Percentiles rank a stretch among this genome's conserved stretches.
These are phyloP conservation scores for Cyanoderma ruficeps DNA, from an alignment of 2,113 vertebrate species.

Conservation along the genomic window DNA sequence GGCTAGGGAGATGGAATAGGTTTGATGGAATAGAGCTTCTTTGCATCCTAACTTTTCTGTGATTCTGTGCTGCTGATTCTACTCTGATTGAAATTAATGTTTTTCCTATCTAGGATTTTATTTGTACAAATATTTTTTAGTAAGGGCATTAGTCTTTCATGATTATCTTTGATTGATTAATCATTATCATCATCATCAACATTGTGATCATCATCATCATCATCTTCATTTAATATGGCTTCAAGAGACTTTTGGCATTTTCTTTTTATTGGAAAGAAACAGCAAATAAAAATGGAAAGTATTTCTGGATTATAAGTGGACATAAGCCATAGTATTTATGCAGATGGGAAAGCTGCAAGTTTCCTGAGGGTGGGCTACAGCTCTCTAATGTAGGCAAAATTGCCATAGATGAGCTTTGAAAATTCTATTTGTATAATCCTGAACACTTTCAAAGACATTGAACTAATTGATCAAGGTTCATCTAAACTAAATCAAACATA, in stretches of 20 bases:
- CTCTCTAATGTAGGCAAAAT: background rate
- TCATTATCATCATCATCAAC: no score
- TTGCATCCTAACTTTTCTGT: background rate
- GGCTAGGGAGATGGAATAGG: background rate
- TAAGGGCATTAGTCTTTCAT: background rate
- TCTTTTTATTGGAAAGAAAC: background rate
- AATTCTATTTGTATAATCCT: background rate
- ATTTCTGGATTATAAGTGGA: background rate
- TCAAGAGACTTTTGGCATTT: background rate
- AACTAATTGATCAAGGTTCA: background rate
- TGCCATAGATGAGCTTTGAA: background rate
- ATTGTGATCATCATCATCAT: background rate
- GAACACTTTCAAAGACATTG: background rate
- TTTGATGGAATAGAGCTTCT: background rate
- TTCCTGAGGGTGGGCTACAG: background rate
- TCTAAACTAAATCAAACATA: background rate
- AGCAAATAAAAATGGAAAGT: background rate
- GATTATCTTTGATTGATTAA: background rate
- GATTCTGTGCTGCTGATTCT: background rate
- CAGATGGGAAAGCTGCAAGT: background rate
- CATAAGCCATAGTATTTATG: background rate
- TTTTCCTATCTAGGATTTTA: background rate
- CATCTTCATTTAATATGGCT: background rate
- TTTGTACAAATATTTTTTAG: background rate
- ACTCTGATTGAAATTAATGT: background rate